These are phyloP conservation scores for Acleris emargana DNA, from an alignment of 2,888 invertebrate species.

Conservation along the genomic window DNA sequence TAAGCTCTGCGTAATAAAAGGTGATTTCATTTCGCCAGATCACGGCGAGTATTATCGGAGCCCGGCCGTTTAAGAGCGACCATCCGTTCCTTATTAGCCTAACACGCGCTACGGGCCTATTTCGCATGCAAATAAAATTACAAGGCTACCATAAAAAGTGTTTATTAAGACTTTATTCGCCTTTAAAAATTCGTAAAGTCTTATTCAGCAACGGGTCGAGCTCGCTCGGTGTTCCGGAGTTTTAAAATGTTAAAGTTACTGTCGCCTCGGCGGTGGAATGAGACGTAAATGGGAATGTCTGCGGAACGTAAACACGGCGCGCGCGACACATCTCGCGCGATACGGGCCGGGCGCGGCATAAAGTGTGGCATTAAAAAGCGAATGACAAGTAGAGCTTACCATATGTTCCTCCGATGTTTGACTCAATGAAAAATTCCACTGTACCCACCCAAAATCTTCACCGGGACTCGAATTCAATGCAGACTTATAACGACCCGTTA, in stretches of 20 bases:
- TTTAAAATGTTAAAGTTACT: constrained; percentile 79
- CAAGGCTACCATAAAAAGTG: constrained; percentile 75
- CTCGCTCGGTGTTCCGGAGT: constrained; percentile 68
- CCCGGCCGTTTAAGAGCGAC: constrained; percentile 67
- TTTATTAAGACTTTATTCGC: constrained; percentile 80
- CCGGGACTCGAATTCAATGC: background rate
- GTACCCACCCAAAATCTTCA: constrained; percentile 3
- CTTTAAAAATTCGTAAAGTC: constrained; percentile 80
- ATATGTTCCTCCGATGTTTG: constrained; percentile 5
- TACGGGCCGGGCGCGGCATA: constrained; percentile 71
- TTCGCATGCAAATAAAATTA: constrained; percentile 77
- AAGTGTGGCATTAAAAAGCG: constrained; percentile 68
- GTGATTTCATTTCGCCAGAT: constrained; percentile 65
- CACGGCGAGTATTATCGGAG: constrained; percentile 65
- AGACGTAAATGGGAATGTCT: constrained; percentile 75
- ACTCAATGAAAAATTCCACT: background rate
- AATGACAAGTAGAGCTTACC: constrained; percentile 49
- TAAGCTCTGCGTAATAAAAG: constrained; percentile 60
- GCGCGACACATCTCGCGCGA: constrained; percentile 65
- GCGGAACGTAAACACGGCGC: constrained; percentile 63
- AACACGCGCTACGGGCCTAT: constrained; percentile 75
- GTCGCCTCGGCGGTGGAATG: constrained; percentile 63
- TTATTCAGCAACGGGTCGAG: constrained; percentile 65
- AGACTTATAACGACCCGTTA: background rate
- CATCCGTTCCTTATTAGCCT: constrained; percentile 78